phyloP scores from a whole-genome alignment of 1,140 invertebrate genomes.

The Drosophila busckii region DNA sequence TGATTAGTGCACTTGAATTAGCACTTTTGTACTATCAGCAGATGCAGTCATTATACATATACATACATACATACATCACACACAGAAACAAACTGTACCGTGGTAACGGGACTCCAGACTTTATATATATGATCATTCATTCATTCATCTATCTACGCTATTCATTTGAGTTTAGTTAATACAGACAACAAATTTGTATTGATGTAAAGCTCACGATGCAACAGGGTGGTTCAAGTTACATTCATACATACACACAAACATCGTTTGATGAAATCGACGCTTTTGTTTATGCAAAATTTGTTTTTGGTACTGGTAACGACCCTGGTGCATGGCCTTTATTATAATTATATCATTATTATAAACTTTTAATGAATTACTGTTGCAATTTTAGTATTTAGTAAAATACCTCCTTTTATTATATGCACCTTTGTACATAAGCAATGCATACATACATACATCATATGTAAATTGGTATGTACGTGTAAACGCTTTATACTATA shows the following conservation, averaged over 20 bases:
- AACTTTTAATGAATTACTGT: conserved; percentile 34
- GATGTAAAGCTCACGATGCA: conserved; percentile 7
- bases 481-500: too few species aligned
- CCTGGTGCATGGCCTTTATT: conserved; percentile 22
- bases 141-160: not conserved
- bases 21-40: not conserved
- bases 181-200: conserved; percentile 4
- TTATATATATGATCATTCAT: too few species aligned
- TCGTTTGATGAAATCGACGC: too few species aligned
- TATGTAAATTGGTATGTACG: conserved; percentile 35
- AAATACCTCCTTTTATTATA: conserved; percentile 61
- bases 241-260: too few species aligned
- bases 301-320: too few species aligned
- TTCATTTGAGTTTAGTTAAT: conserved; percentile 1
- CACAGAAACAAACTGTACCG: not conserved
- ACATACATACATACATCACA: not conserved
- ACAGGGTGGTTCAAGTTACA: too few species aligned
- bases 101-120: conserved; percentile 10
- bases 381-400: conserved; percentile 46
- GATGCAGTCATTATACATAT: conserved; percentile 14
- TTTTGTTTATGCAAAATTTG: too few species aligned
- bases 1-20: conserved; percentile 12
- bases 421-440: conserved; percentile 56
- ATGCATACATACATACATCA: conserved; percentile 5
- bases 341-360: conserved; percentile 20